phyloP scores from a whole-genome alignment of 23 tunicate genomes.

The Styela clava region DNA sequence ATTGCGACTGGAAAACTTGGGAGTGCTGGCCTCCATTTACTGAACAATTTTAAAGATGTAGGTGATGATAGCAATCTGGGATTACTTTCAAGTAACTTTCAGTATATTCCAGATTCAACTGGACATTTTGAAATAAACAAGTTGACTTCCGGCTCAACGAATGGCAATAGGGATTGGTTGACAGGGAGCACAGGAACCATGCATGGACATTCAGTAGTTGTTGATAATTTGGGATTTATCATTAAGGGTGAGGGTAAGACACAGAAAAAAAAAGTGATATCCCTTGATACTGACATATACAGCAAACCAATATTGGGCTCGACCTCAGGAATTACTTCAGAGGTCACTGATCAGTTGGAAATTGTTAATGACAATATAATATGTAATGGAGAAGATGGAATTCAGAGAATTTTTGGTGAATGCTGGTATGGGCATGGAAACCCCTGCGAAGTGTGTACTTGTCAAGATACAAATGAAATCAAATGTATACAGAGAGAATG shows the following conservation, averaged over 20 bases:
- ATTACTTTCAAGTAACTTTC: too few species aligned
- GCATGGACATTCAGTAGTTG: background rate
- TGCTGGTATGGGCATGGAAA: slow-evolving; percentile 83
- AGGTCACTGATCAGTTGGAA: background rate
- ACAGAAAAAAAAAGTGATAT: too few species aligned
- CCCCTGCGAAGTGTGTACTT: slow-evolving; percentile 70
- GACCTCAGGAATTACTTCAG: background rate
- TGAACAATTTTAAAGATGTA: background rate
- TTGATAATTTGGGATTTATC: background rate
- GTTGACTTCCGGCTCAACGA: background rate
- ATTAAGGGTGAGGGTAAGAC: background rate
- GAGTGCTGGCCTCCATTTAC: background rate
- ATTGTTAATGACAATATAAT: slow-evolving; percentile 10
- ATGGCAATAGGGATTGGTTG: background rate
- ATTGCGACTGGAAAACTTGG: too few species aligned
- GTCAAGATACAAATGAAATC: slow-evolving; percentile 17
- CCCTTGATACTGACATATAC: background rate
- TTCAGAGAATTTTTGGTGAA: slow-evolving; percentile 74
- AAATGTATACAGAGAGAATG: slow-evolving; percentile 48
- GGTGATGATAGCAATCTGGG: background rate
- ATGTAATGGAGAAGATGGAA: slow-evolving; percentile 73
- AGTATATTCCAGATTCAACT: background rate
- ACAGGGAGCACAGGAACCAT: background rate
- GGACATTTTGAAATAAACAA: background rate
- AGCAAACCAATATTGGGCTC: background rate